Evolutionary conservation across 1,140 invertebrate species (phyloP), one percentile per base, ranked within the genome.

Genomic region (Zaprionus davidi): DNA sequence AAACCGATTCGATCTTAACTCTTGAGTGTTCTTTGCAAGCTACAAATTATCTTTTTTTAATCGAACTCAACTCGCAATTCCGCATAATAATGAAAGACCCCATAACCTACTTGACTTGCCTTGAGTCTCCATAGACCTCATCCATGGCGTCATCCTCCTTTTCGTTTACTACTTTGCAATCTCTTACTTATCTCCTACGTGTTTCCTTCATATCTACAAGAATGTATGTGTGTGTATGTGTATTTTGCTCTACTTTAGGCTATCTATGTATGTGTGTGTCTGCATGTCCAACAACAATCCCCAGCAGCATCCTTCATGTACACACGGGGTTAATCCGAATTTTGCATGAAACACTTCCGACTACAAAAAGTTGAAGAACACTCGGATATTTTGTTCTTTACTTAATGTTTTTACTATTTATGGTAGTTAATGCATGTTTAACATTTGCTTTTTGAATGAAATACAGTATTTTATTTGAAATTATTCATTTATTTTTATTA

Each of bases 141-240:
- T 46, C 11, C 46, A 51, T 51, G 46, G 24, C 46, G 46, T 24
- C 46, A 51, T 51, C 20, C 46, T 12, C 11, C 1, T 12, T 51
- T 51, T 60, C 26, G 17, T 49, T 24, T 68, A 34, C 55, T 34
- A 59, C 38, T 44, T 28, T 67, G 64, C 64, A 57, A 67, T 41
- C 7, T 66, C 22, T 26, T 66, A 36, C 57, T 49, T 44, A 69
- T 67, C 62, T 70, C 51, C 51, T 80, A 73, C 56, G 22, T 56
- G 59, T 63, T 49, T 38, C 31, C 51, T 17, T 24, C 38, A 12
- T 26, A 22, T 70, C 22, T 69, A 28, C 64, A 24, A 56, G 17
- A 31, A 51, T 72, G 46, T 79, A 9, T 77, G 53, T 86, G 69
- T 86, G 72, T 71, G 53, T 84, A 59, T 28, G 41, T 67, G 26